These are phyloP conservation scores for Smittia aterrima DNA, from an alignment of 2,888 invertebrate species.

Conservation along the genomic window DNA sequence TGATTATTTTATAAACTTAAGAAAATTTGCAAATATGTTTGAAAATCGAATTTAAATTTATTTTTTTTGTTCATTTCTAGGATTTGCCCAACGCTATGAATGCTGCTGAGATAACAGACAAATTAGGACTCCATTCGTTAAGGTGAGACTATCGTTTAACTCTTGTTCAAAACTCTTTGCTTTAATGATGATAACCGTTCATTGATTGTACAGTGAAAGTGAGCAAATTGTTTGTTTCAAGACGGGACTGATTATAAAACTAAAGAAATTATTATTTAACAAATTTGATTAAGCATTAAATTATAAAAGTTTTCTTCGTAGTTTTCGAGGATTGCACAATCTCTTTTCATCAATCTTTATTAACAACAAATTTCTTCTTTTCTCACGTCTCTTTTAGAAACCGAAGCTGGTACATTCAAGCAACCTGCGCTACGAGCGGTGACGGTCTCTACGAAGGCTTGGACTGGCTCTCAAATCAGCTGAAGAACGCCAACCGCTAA, in stretches of 20 bases:
- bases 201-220: constrained; percentile 29
- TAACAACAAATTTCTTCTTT: neutral
- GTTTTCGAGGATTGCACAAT: neutral
- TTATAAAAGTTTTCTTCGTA: no score
- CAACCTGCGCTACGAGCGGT: constrained; percentile 97
- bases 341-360: neutral
- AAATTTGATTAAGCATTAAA: no score
- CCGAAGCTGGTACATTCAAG: constrained; percentile 97
- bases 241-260: constrained; percentile 50
- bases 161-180: neutral
- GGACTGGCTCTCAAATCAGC: constrained; percentile 99
- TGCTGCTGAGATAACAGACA: constrained; percentile 99
- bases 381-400: constrained; percentile 54
- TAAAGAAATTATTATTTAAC: neutral
- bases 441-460: constrained; percentile 99
- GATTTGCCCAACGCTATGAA: constrained; percentile 99
- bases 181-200: constrained; percentile 32
- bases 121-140: constrained; percentile 95
- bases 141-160: constrained; percentile 54
- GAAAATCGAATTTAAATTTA: neutral
- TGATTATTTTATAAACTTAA: constrained; percentile 46
- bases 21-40: neutral
- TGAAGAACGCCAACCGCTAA: constrained; percentile 98
- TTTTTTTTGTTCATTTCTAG: constrained; percentile 56
- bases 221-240: constrained; percentile 48